These are phyloP conservation scores for Pyrochroa serraticornis DNA, from an alignment of 2,888 invertebrate genomes.

Conservation along the genomic window DNA sequence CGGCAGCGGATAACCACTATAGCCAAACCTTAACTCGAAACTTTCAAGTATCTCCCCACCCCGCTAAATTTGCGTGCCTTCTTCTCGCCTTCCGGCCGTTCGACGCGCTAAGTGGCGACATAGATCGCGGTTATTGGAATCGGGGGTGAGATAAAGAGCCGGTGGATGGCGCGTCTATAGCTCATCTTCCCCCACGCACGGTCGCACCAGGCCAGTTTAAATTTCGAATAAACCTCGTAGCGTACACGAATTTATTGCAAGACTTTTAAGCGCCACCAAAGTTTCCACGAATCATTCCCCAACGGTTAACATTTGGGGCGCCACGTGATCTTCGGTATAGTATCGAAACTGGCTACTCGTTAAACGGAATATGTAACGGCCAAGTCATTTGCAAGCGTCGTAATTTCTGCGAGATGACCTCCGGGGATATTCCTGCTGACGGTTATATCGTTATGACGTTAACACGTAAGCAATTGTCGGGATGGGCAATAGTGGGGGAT, in stretches of 20 bases:
- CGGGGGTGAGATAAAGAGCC: constrained; percentile 40
- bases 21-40: background rate
- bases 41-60: background rate
- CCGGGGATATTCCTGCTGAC: constrained; percentile 16
- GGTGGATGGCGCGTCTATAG: constrained; percentile 24
- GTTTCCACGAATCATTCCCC: too few species aligned
- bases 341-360: too few species aligned
- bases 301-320: too few species aligned
- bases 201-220: constrained; percentile 11
- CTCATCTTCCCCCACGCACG: constrained; percentile 23
- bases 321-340: too few species aligned
- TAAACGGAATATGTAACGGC: constrained; percentile 4
- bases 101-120: constrained; percentile 37
- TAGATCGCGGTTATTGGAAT: constrained; percentile 41
- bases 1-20: too few species aligned
- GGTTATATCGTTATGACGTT: constrained; percentile 23
- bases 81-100: constrained; percentile 27
- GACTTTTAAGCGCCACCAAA: too few species aligned
- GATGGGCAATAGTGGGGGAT: constrained; percentile 21
- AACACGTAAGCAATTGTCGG: constrained; percentile 28
- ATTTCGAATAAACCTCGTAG: constrained; percentile 19
- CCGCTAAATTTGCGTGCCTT: constrained; percentile 20
- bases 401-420: constrained; percentile 14
- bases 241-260: constrained; percentile 21
- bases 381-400: constrained; percentile 19